Evolutionary conservation across 2,888 invertebrate species (phyloP).

Genomic region (Meloe dianella): DNA sequence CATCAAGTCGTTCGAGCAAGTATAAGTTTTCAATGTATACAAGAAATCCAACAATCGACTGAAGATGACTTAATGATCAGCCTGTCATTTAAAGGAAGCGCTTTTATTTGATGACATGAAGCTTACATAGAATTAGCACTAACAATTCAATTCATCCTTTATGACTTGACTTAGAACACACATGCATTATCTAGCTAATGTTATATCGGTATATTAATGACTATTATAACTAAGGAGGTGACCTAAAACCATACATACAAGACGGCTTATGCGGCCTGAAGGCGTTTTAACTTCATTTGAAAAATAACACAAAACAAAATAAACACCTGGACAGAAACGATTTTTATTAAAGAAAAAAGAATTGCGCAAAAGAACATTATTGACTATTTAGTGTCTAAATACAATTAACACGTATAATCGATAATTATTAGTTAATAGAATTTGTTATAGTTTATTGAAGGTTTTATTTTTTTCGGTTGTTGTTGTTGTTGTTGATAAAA

Average conservation of each 20-base stretch:
- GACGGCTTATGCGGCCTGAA: slow-evolving; percentile 16
- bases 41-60: too few relatives aligned
- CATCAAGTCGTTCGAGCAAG: too few relatives aligned
- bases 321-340: too few relatives aligned
- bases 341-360: too few relatives aligned
- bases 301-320: slow-evolving; percentile 10
- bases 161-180: too few relatives aligned
- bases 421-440: not conserved
- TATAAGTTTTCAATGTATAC: too few relatives aligned
- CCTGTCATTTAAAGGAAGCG: not conserved
- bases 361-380: slow-evolving; percentile 12
- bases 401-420: not conserved
- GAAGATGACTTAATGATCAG: not conserved
- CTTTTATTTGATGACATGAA: too few relatives aligned
- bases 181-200: not conserved
- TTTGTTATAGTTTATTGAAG: not conserved
- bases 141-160: too few relatives aligned
- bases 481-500: not conserved
- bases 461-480: not conserved
- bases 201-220: not conserved
- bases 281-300: slow-evolving; percentile 24
- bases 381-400: not conserved
- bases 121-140: not conserved
- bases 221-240: slow-evolving; percentile 23
- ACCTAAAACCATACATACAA: slow-evolving; percentile 20